Conservation (phyloP, 2,113 vertebrate species). For the Gallinago paraguaiae region DNA sequence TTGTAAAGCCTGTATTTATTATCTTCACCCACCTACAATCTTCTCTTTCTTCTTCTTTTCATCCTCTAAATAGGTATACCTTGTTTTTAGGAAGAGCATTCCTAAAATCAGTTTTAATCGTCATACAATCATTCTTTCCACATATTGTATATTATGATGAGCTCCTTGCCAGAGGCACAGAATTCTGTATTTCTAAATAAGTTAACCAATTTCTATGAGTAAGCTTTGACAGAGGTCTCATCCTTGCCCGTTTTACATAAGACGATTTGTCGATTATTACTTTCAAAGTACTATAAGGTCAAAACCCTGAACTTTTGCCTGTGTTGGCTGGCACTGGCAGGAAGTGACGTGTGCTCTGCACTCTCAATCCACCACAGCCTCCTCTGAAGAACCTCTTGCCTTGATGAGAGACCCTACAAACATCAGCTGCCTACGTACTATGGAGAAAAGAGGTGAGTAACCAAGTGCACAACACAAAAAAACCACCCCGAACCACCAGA, state of each 20-base stretch:
- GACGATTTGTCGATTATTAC: background rate
- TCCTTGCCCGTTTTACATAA: background rate
- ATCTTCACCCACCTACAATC: background rate
- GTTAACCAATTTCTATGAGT: background rate
- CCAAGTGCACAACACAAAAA: background rate
- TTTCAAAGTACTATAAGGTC: background rate
- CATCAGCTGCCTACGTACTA: background rate
- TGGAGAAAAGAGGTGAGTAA: background rate
- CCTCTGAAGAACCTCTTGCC: background rate
- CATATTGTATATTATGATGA: background rate
- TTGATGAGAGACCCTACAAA: background rate
- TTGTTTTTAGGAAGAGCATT: background rate
- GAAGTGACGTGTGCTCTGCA: background rate
- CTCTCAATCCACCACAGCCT: background rate
- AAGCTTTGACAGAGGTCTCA: background rate
- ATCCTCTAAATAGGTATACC: background rate
- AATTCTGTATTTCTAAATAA: background rate
- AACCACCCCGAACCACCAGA: background rate
- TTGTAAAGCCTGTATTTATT: background rate
- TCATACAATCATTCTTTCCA: background rate
- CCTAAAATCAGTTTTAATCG: background rate
- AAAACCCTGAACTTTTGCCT: background rate
- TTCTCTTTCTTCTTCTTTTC: background rate
- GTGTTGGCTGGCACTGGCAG: background rate
- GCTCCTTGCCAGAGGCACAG: background rate